Percentiles rank a stretch among this genome's conserved stretches.
These are phyloP conservation scores for Carabus problematicus DNA, from an alignment of 2,888 invertebrate species.

Conservation along the genomic window DNA sequence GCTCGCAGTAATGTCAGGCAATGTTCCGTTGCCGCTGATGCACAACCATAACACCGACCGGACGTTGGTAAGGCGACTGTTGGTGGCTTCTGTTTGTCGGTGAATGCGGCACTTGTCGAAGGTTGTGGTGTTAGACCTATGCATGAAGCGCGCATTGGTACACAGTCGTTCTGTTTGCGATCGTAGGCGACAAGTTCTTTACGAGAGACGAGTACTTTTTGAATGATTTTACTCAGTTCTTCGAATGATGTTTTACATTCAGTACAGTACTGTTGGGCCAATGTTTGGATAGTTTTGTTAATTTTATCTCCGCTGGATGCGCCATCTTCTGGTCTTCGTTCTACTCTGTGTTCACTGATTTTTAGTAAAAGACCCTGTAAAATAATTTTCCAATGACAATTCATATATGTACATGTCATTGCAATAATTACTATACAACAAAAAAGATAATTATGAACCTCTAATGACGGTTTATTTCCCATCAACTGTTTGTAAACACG, in stretches of 20 bases:
- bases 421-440: slow-evolving; percentile 11
- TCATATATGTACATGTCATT: slow-evolving; percentile 3
- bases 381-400: slow-evolving; percentile 18
- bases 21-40: slow-evolving; percentile 91
- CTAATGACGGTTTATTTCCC: slow-evolving; percentile 87
- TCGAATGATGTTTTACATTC: slow-evolving; percentile 96
- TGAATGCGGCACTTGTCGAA: slow-evolving; percentile 49
- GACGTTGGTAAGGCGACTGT: slow-evolving; percentile 56
- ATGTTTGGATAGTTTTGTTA: slow-evolving; percentile 90
- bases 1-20: slow-evolving; percentile 91
- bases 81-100: slow-evolving; percentile 60
- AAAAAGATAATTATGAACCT: slow-evolving; percentile 59
- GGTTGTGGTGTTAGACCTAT: slow-evolving; percentile 43
- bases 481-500: slow-evolving; percentile 90
- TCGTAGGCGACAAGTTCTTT: slow-evolving; percentile 93
- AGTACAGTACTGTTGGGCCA: slow-evolving; percentile 94
- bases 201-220: slow-evolving; percentile 89
- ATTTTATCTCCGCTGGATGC: slow-evolving; percentile 65
- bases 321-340: slow-evolving; percentile 66
- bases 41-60: slow-evolving; percentile 83
- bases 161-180: slow-evolving; percentile 76
- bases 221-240: slow-evolving; percentile 88
- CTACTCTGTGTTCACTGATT: slow-evolving; percentile 85
- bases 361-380: slow-evolving; percentile 70
- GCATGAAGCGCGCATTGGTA: slow-evolving; percentile 47